Conservation (phyloP, 2,797 vertebrate genomes). For the Xerus rutilus region DNA sequence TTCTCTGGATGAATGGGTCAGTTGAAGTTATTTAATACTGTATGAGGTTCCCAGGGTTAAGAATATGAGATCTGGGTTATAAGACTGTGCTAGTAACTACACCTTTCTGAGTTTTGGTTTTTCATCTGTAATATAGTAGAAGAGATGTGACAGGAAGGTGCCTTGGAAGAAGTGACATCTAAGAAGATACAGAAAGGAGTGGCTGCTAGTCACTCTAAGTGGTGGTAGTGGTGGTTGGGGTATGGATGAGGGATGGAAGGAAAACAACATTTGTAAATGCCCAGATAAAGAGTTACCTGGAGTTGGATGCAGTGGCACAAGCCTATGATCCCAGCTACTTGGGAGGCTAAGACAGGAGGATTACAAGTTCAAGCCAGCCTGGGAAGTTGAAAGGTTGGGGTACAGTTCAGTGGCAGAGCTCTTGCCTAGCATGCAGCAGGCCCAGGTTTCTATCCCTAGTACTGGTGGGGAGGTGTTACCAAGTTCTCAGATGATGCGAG, state of each 20-base stretch:
- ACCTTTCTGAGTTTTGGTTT: background rate
- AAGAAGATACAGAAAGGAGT: background rate
- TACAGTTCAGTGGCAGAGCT: background rate
- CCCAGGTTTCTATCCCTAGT: background rate
- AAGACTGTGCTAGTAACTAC: background rate
- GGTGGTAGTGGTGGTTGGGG: too few relatives aligned
- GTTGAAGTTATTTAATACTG: background rate
- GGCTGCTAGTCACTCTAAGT: background rate
- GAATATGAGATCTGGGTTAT: background rate
- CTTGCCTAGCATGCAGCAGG: background rate
- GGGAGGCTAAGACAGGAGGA: too few relatives aligned
- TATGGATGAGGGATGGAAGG: background rate
- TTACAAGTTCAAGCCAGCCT: background rate
- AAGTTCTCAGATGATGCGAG: background rate
- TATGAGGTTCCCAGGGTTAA: background rate
- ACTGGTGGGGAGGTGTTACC: background rate
- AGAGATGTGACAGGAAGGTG: background rate
- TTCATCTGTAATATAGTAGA: background rate
- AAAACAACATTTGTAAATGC: background rate
- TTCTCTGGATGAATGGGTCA: background rate
- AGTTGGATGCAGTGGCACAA: too few relatives aligned
- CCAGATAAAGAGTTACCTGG: background rate
- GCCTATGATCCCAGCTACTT: too few relatives aligned
- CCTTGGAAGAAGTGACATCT: slow-evolving; percentile 11
- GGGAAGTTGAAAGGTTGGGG: background rate